A percentile compares a stretch with the other conserved stretches of the same genome.
phyloP scores from a whole-genome alignment of 2,113 vertebrate genomes.

The Prionailurus viverrinus region DNA sequence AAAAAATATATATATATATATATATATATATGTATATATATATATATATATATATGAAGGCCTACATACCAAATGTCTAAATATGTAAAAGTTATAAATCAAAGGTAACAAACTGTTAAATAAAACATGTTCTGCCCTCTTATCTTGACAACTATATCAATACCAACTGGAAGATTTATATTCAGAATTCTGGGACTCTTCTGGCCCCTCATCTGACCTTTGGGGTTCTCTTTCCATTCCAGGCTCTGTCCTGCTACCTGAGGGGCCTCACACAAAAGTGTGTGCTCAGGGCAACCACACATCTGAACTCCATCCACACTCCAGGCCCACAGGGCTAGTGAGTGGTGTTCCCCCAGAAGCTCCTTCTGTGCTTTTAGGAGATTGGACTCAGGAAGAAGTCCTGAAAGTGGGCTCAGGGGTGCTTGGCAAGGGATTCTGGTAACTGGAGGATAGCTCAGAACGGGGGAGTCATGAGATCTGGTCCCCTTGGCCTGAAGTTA shows the following conservation, averaged over 20 bases:
- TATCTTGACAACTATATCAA: conserved; percentile 37
- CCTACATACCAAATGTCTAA: conserved; percentile 3
- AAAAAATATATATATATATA: neutral
- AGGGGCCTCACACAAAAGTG: neutral
- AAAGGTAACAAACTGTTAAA: conserved; percentile 41
- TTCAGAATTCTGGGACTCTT: conserved; percentile 36
- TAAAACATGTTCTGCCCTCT: conserved; percentile 31
- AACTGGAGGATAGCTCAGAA: neutral
- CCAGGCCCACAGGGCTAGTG: neutral
- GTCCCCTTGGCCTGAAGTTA: conserved; percentile 13
- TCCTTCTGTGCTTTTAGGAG: neutral
- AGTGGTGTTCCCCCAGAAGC: neutral
- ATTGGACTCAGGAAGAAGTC: neutral
- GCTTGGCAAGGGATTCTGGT: neutral
- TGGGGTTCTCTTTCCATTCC: neutral
- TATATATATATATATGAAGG: neutral
- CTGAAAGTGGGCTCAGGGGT: neutral
- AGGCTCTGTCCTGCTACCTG: neutral
- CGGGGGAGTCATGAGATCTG: neutral
- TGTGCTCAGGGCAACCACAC: neutral
- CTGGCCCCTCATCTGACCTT: neutral
- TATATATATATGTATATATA: too few species aligned
- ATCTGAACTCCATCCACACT: neutral
- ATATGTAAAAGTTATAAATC: neutral
- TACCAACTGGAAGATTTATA: neutral